Evolutionary conservation across 2,113 vertebrate genomes (phyloP), one percentile per base, ranked within the genome.

Genomic region (Erpornis zantholeuca): DNA sequence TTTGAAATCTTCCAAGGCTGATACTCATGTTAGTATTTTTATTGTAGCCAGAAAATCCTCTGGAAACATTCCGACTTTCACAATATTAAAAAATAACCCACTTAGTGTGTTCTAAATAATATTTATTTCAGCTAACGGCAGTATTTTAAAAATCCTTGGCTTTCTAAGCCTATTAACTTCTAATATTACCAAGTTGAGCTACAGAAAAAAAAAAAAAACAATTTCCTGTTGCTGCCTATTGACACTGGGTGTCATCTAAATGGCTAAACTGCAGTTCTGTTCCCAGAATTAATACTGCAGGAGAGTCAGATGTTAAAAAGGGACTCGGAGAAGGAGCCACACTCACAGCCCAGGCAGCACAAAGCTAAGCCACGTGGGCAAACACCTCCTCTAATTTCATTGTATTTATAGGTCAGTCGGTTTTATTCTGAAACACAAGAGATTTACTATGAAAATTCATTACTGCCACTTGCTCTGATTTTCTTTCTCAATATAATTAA

Each of bases 401-500:
- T 94, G 95, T 96, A 94, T 97, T 98, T 97, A 97, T 98, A 98
- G 98, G 98, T 98, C 98, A 98, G 96, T 79, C 92, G 72, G 94
- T 93, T 97, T 97, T 96, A 96, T 96, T 76, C 94, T 80, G 92
- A 97, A 97, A 95, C 98, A 97, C 97, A 76, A 49, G 97, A 98
- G 98, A 97, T 90, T 98, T 97, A 91, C 96, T 31, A 7, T 92
- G 96, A 96, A 97, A 98, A 98, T 98, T 97, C 98, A 98, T 98
- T 98, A 97, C 96, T 96, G 94, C 96, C 93, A 90, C 97, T 98
- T 93, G 97, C 93, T 96, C 97, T 95, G 88, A 93, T 98, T 98
- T 98, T 97, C 94, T 33, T 47, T 96, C 96, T 98, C 97, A 96
- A 96, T 96, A 98, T 97, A 98, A 98, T 98, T 98, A 98, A 97